These are phyloP conservation scores for Alentia gelatinosa DNA, from an alignment of 2,888 invertebrate species.

Conservation along the genomic window DNA sequence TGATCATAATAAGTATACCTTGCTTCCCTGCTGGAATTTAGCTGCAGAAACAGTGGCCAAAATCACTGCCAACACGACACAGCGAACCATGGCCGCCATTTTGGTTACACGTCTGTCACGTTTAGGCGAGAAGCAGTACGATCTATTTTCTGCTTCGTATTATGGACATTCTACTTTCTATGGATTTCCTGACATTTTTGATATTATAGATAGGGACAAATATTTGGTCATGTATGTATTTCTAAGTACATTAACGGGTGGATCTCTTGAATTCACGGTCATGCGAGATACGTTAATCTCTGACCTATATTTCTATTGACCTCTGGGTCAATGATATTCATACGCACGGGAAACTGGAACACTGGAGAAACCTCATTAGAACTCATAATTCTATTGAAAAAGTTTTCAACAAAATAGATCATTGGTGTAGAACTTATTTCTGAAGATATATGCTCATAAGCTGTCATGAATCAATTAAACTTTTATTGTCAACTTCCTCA, in stretches of 20 bases:
- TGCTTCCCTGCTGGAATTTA: conserved; percentile 73
- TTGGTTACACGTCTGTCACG: conserved; percentile 57
- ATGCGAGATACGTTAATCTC: conserved; percentile 5
- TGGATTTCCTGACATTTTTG: too few species aligned
- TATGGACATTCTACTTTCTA: too few species aligned
- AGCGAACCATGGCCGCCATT: conserved; percentile 70
- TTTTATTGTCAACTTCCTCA: background rate
- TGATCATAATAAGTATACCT: conserved; percentile 66
- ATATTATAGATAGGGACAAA: too few species aligned
- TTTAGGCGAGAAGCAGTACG: background rate
- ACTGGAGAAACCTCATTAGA: background rate
- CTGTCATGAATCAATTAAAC: background rate
- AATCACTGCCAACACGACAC: conserved; percentile 75
- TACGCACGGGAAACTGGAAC: conserved; percentile 28
- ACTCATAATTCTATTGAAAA: background rate
- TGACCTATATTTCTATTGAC: conserved; percentile 44
- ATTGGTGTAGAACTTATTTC: background rate
- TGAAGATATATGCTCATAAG: background rate
- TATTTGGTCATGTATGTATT: too few species aligned
- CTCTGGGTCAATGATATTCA: conserved; percentile 6
- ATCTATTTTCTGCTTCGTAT: background rate
- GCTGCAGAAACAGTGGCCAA: conserved; percentile 62
- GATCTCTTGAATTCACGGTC: background rate
- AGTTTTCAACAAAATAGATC: background rate
- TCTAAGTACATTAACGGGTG: background rate